These are phyloP conservation scores for Oxyteleia sp. DNA, from an alignment of 2,888 invertebrate species.

Conservation along the genomic window DNA sequence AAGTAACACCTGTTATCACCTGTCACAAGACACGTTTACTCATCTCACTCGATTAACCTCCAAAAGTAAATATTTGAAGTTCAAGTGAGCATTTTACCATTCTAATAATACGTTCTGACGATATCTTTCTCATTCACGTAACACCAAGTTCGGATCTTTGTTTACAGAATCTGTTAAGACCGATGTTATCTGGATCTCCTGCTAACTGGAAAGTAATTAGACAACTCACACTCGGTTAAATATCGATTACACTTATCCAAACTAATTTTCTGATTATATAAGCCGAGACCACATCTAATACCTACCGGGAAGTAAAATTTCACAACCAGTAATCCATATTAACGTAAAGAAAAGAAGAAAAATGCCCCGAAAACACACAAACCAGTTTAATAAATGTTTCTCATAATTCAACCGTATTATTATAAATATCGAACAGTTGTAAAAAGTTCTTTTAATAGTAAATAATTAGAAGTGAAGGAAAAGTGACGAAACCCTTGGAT, in stretches of 20 bases:
- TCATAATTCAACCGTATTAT: conserved; percentile 3
- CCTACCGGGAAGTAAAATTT: conserved; percentile 14
- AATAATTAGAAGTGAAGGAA: conserved; percentile 12
- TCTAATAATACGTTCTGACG: conserved; percentile 22
- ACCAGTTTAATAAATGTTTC: background rate
- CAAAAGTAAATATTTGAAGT: conserved; percentile 38
- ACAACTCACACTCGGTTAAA: conserved; percentile 28
- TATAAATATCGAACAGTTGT: background rate
- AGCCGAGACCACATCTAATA: conserved; percentile 1
- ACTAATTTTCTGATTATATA: conserved; percentile 42
- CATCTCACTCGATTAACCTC: conserved; percentile 39
- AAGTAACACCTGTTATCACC: background rate
- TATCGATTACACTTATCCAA: conserved; percentile 27
- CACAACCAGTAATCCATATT: conserved; percentile 12
- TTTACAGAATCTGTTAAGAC: conserved; percentile 25
- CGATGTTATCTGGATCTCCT: conserved; percentile 23
- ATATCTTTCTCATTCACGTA: conserved; percentile 20
- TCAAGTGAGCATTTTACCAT: conserved; percentile 10
- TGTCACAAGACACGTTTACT: conserved; percentile 11
- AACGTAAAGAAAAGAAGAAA: conserved; percentile 22
- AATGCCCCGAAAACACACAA: background rate
- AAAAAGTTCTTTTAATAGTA: conserved; percentile 3
- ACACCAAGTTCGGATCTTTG: conserved; percentile 29
- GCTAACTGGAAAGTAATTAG: conserved; percentile 47
- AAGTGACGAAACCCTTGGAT: conserved; percentile 19